Evolutionary conservation across 1,140 invertebrate genomes (phyloP).

Genomic region (Drosophila sp.): DNA sequence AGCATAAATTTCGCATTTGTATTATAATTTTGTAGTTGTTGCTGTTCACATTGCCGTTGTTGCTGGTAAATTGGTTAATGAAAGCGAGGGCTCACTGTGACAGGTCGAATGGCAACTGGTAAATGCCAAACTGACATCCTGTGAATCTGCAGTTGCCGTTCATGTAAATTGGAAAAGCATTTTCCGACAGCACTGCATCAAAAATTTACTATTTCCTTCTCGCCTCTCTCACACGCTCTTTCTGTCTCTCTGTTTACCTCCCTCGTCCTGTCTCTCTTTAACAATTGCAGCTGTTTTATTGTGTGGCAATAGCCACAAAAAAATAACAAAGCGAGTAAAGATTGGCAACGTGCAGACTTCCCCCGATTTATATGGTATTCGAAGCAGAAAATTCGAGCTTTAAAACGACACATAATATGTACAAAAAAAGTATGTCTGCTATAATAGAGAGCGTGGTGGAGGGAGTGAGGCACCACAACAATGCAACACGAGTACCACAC

Average conservation of each 20-base stretch:
- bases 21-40: slow-evolving; percentile 69
- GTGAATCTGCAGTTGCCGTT: slow-evolving; percentile 39
- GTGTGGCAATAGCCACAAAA: slow-evolving; percentile 3
- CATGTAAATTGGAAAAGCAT: slow-evolving; percentile 66
- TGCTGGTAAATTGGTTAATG: slow-evolving; percentile 73
- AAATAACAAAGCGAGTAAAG: slow-evolving; percentile 20
- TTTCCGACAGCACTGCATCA: slow-evolving; percentile 47
- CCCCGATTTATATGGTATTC: slow-evolving; percentile 60
- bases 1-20: slow-evolving; percentile 81
- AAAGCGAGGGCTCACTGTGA: slow-evolving; percentile 35
- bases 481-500: slow-evolving; percentile 5
- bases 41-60: slow-evolving; percentile 14
- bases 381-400: slow-evolving; percentile 11
- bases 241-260: no score
- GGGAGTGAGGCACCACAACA: slow-evolving; percentile 1
- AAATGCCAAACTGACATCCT: slow-evolving; percentile 11
- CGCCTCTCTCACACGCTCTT: not conserved
- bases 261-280: not conserved
- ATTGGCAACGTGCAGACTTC: slow-evolving; percentile 65
- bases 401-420: slow-evolving; percentile 37
- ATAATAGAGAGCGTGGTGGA: not conserved
- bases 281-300: slow-evolving; percentile 59
- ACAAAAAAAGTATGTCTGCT: slow-evolving; percentile 35
- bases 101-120: slow-evolving; percentile 12
- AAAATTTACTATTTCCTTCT: slow-evolving; percentile 62